Evolutionary conservation across 2,888 invertebrate species (phyloP).

Genomic region (Charanyca ferruginea): DNA sequence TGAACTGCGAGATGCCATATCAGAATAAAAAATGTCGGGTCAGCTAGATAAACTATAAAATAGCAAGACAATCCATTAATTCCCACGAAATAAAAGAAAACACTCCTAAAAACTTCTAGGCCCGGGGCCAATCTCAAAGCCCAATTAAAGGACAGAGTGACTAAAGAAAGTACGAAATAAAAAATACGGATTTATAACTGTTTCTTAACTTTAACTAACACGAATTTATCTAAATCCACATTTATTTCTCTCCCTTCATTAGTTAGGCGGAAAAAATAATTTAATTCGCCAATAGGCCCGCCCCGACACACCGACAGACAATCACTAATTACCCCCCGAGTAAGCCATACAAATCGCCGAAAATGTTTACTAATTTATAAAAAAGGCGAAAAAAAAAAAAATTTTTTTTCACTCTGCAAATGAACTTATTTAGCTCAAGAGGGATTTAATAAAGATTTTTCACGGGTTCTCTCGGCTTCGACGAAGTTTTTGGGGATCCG

Average conservation of each 20-base stretch:
- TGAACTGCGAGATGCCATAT: too few species aligned
- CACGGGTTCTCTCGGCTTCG: slow-evolving; percentile 83
- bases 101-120: slow-evolving; percentile 2
- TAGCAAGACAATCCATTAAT: slow-evolving; percentile 12
- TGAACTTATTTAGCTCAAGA: slow-evolving; percentile 89
- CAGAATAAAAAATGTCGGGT: too few species aligned
- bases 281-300: slow-evolving; percentile 80
- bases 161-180: slow-evolving; percentile 52
- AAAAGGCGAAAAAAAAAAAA: slow-evolving; percentile 76
- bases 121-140: slow-evolving; percentile 44
- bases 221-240: slow-evolving; percentile 77
- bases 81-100: slow-evolving; percentile 13
- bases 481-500: slow-evolving; percentile 81
- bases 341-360: slow-evolving; percentile 90
- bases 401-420: slow-evolving; percentile 81
- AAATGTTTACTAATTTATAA: slow-evolving; percentile 89
- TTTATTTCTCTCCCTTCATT: slow-evolving; percentile 82
- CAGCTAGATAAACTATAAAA: background rate
- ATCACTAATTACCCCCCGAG: slow-evolving; percentile 85
- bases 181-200: slow-evolving; percentile 64
- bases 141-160: slow-evolving; percentile 56
- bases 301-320: slow-evolving; percentile 77
- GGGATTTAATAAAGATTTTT: slow-evolving; percentile 91
- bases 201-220: slow-evolving; percentile 69
- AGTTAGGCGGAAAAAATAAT: slow-evolving; percentile 82